A percentile compares a stretch with the other conserved stretches of the same genome.
These are phyloP conservation scores for Hyppa rectilinea DNA, from an alignment of 2,888 invertebrate genomes.

Conservation along the genomic window DNA sequence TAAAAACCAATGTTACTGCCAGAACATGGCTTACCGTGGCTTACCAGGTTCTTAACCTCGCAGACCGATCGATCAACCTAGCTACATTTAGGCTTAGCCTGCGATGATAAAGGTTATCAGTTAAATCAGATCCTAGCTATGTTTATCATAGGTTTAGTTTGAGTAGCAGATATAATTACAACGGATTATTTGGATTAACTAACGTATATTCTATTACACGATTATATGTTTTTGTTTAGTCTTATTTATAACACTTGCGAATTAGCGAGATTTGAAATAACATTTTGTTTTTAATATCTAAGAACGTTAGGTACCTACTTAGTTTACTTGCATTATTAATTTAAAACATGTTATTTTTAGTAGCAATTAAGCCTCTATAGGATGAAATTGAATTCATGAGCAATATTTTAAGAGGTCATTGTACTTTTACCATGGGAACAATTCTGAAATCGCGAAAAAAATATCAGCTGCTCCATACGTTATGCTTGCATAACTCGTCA, in stretches of 20 bases:
- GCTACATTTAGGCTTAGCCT: conserved; percentile 8
- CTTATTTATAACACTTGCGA: conserved; percentile 17
- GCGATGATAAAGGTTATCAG: conserved; percentile 49
- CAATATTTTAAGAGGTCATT: no score
- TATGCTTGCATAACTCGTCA: no score
- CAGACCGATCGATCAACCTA: conserved; percentile 28
- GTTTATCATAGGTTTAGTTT: conserved; percentile 56
- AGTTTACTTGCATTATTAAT: no score
- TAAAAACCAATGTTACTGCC: no score
- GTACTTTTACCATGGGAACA: no score
- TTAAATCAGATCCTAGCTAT: conserved; percentile 51
- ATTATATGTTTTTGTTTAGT: conserved; percentile 27
- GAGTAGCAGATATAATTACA: conserved; percentile 55
- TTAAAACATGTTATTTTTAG: no score
- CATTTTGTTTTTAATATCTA: no score
- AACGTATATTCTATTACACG: conserved; percentile 33
- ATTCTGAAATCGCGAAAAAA: no score
- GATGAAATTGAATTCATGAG: no score
- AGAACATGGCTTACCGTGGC: conserved; percentile 5
- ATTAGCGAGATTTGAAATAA: conserved; percentile 3
- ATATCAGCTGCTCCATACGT: no score
- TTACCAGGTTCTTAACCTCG: conserved; percentile 15
- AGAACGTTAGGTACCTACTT: no score
- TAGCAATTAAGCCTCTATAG: no score
- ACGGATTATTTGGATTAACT: conserved; percentile 52